phyloP scores from a whole-genome alignment of 1,140 invertebrate genomes.

The Neoseiulus cucumeris region DNA sequence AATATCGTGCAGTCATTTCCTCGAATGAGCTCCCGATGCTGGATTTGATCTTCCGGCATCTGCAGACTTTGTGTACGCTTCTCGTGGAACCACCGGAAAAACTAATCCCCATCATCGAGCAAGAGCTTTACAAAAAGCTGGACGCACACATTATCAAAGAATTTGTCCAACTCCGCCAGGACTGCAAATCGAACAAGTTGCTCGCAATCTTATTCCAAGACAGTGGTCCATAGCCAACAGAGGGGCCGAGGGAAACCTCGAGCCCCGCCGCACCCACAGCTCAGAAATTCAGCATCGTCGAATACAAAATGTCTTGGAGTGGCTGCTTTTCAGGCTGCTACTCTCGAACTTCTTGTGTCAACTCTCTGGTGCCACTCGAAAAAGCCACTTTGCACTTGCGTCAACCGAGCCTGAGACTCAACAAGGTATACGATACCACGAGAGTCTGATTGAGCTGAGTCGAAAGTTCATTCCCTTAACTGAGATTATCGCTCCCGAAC shows the following conservation, averaged over 20 bases:
- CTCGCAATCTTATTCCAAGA: not conserved
- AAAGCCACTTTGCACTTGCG: not conserved
- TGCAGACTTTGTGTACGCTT: not conserved
- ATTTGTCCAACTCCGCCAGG: not conserved
- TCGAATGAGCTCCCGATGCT: not conserved
- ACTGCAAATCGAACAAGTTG: slow-evolving; percentile 4
- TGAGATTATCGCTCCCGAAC: no score
- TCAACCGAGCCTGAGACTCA: no score
- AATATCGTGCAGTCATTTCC: not conserved
- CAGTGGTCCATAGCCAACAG: not conserved
- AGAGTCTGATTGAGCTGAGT: no score
- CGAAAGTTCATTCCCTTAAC: no score
- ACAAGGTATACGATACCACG: no score
- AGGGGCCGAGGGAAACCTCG: not conserved
- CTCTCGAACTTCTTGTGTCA: not conserved
- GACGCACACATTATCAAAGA: not conserved
- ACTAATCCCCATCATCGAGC: not conserved
- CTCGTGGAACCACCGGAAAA: not conserved
- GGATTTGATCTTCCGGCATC: not conserved
- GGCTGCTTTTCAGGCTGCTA: not conserved
- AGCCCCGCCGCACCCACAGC: not conserved
- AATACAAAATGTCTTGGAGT: not conserved
- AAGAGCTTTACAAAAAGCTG: not conserved
- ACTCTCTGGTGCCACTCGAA: slow-evolving; percentile 1
- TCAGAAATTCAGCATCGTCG: not conserved